Percentiles rank a stretch among this genome's conserved stretches.
Conservation (phyloP, 2,113 vertebrate species). For the Hemibagrus wyckioides region DNA sequence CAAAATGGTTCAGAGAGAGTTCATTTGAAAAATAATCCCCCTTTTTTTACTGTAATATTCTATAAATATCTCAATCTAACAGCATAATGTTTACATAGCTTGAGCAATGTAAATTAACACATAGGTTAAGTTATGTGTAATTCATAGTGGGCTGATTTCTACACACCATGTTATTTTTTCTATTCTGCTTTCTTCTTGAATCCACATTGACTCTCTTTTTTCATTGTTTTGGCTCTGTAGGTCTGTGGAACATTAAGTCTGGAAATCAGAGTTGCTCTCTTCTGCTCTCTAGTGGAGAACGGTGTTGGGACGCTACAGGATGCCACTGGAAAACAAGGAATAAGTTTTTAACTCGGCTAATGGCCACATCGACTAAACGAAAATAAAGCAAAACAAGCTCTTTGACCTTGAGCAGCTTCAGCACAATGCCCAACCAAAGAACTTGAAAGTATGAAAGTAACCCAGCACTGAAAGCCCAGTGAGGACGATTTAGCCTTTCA, state of each 20-base stretch:
- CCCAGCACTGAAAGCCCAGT: constrained; percentile 2
- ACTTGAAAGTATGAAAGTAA: constrained; percentile 5
- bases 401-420: not conserved
- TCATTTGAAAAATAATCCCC: not conserved
- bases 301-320: not conserved
- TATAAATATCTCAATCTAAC: not conserved
- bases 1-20: not conserved
- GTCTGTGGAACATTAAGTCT: not conserved
- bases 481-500: not conserved
- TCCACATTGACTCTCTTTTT: constrained; percentile 8
- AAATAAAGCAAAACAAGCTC: not conserved
- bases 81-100: not conserved
- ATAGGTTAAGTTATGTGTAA: not conserved
- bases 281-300: not conserved
- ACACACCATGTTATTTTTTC: not conserved
- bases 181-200: not conserved
- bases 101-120: not conserved
- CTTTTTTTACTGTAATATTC: not conserved
- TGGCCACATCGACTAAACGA: not conserved
- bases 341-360: not conserved
- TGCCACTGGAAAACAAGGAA: not conserved
- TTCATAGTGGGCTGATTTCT: not conserved
- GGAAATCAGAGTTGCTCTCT: not conserved
- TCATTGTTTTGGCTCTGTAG: constrained; percentile 18
- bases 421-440: constrained; percentile 29